Conservation (phyloP, 2,888 invertebrate species). For the Muschampia plurimacula region DNA sequence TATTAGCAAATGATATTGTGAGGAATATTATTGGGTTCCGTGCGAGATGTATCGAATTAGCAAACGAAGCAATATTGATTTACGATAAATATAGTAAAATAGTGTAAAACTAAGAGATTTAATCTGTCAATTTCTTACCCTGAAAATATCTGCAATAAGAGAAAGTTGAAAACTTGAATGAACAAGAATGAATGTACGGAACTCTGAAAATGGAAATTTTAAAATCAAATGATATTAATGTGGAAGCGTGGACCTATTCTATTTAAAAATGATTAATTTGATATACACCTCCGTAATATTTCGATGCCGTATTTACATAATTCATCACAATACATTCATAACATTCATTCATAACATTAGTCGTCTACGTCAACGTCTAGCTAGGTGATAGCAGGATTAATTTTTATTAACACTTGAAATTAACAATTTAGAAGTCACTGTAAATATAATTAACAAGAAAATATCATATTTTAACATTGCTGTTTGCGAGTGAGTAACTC, state of each 20-base stretch:
- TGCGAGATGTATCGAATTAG: constrained; percentile 24
- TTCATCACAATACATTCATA: constrained; percentile 22
- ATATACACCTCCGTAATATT: constrained; percentile 10
- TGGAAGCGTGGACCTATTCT: neutral
- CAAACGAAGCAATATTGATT: constrained; percentile 37
- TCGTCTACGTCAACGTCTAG: constrained; percentile 11
- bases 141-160: neutral
- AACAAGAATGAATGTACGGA: constrained; percentile 15
- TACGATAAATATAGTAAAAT: constrained; percentile 31
- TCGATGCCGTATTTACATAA: constrained; percentile 3
- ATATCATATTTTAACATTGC: constrained; percentile 54
- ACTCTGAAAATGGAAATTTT: constrained; percentile 3
- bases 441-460: constrained; percentile 65
- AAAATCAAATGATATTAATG: neutral
- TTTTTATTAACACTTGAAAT: constrained; percentile 32
- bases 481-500: constrained; percentile 48
- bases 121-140: constrained; percentile 27
- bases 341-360: too few species aligned
- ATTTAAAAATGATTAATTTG: neutral
- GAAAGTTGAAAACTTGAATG: neutral
- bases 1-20: constrained; percentile 29
- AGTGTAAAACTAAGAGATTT: constrained; percentile 30
- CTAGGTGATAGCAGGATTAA: constrained; percentile 23
- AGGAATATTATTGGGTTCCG: constrained; percentile 26
- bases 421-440: constrained; percentile 59